phyloP scores from a whole-genome alignment of 2,888 invertebrate species.

The Lepidochrysops patricia region DNA sequence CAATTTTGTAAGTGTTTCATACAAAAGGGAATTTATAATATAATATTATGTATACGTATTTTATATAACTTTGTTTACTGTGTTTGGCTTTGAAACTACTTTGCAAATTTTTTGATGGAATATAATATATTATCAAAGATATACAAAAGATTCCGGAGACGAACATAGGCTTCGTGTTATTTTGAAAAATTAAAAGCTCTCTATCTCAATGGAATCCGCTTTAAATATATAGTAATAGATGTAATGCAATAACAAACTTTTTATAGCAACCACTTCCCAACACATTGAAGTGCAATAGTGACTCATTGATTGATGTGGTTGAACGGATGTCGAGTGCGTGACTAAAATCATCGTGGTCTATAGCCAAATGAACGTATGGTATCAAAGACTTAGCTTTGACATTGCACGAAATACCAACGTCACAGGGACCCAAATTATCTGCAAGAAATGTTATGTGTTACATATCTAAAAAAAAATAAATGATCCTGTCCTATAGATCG shows the following conservation, averaged over 20 bases:
- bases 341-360: slow-evolving; percentile 77
- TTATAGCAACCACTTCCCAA: slow-evolving; percentile 76
- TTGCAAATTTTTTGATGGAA: too few relatives aligned
- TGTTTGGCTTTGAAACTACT: too few relatives aligned
- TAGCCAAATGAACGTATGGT: slow-evolving; percentile 81
- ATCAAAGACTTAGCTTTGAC: slow-evolving; percentile 76
- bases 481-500: too few relatives aligned
- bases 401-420: slow-evolving; percentile 67
- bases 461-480: not conserved
- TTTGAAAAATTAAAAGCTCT: too few relatives aligned
- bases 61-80: too few relatives aligned
- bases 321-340: slow-evolving; percentile 55
- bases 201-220: too few relatives aligned
- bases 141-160: too few relatives aligned
- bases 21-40: too few relatives aligned
- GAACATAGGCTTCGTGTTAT: too few relatives aligned
- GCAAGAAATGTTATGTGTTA: slow-evolving; percentile 19
- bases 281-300: slow-evolving; percentile 78
- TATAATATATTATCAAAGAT: too few relatives aligned
- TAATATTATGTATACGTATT: too few relatives aligned
- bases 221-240: not conserved
- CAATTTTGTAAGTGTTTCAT: too few relatives aligned
- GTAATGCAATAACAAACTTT: slow-evolving; percentile 42
- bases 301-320: slow-evolving; percentile 60
- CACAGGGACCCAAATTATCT: slow-evolving; percentile 69